These are phyloP conservation scores for Heliconius cydno DNA, from an alignment of 2,888 invertebrate genomes.

Conservation along the genomic window DNA sequence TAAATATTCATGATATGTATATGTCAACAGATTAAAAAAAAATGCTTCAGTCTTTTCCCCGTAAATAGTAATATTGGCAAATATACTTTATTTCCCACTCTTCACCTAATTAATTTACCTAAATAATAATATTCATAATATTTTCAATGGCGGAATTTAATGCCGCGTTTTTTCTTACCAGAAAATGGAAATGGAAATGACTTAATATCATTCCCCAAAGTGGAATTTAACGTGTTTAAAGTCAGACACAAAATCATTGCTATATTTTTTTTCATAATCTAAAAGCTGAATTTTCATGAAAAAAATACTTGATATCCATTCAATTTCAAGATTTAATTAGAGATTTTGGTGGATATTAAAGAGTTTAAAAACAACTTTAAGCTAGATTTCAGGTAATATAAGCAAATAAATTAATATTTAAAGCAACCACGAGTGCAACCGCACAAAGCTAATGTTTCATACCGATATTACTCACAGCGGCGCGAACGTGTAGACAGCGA, in stretches of 20 bases:
- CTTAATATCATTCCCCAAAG: not conserved
- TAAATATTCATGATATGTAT: too few relatives aligned
- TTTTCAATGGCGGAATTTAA: not conserved
- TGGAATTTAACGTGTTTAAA: too few relatives aligned
- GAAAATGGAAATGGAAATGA: not conserved
- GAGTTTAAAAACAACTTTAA: not conserved
- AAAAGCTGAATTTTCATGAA: too few relatives aligned
- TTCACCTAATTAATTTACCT: not conserved
- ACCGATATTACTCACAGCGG: slow-evolving; percentile 67
- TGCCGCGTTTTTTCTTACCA: not conserved
- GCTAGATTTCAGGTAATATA: not conserved
- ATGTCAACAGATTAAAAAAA: too few relatives aligned
- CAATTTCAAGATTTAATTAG: not conserved
- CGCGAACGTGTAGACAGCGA: slow-evolving; percentile 72
- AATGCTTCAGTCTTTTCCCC: too few relatives aligned
- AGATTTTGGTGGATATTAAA: not conserved
- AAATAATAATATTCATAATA: not conserved
- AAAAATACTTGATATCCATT: not conserved
- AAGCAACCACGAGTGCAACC: not conserved
- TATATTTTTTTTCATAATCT: too few relatives aligned
- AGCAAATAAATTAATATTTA: slow-evolving; percentile 9
- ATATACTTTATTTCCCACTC: not conserved
- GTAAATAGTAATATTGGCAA: too few relatives aligned
- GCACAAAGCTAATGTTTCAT: slow-evolving; percentile 27
- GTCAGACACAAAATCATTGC: too few relatives aligned